phyloP scores from a whole-genome alignment of 2,888 invertebrate genomes.

The Phymatocera aterrima region DNA sequence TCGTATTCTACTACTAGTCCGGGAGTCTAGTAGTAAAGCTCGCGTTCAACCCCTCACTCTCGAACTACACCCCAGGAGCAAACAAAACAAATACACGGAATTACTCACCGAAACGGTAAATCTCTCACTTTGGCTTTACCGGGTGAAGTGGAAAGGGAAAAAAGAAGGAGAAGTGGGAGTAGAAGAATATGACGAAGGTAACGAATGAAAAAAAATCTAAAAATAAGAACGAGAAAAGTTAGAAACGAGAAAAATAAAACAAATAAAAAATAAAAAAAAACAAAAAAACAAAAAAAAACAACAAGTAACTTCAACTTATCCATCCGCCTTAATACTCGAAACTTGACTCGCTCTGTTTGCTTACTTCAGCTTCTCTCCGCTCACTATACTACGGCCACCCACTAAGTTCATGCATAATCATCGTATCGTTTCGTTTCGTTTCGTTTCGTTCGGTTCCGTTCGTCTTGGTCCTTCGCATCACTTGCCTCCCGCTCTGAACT shows the following conservation, averaged over 20 bases:
- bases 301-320: constrained; percentile 5
- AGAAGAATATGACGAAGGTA: neutral
- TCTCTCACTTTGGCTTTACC: neutral
- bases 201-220: neutral
- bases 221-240: neutral
- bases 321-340: neutral
- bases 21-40: too few relatives aligned
- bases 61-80: neutral
- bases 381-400: constrained; percentile 22
- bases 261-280: neutral
- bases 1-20: too few relatives aligned
- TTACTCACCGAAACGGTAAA: constrained; percentile 16
- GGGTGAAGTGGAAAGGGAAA: neutral
- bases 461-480: too few relatives aligned
- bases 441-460: too few relatives aligned
- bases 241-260: neutral
- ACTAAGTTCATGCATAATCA: constrained; percentile 41
- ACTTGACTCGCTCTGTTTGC: constrained; percentile 34
- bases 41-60: too few relatives aligned
- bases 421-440: neutral
- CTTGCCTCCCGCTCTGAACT: too few relatives aligned
- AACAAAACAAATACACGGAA: constrained; percentile 2
- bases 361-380: too few relatives aligned
- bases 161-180: neutral
- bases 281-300: neutral